Evolutionary conservation across 1,140 invertebrate genomes (phyloP), one percentile per base, ranked within the genome.

Genomic region (Venturia canescens): DNA sequence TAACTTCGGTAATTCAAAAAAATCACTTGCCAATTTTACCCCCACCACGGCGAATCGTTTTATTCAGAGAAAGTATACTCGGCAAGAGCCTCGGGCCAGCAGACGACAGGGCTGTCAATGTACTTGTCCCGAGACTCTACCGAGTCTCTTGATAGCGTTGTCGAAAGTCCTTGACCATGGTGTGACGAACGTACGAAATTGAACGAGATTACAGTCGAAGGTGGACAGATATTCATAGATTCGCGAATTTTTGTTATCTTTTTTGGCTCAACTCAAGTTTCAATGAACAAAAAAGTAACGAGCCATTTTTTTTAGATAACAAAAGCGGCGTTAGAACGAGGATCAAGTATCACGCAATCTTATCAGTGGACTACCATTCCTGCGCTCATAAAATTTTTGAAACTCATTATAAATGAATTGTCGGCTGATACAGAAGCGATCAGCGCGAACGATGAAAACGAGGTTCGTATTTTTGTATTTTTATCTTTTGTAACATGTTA

Each of bases 141-240:
- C n/a, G n/a, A n/a, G n/a, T n/a, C n/a, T n/a, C n/a, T n/a, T n/a
- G 11, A 90, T 94, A 69, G 93, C 93, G 0, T 85, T 94, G 0
- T 93, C 93, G 80, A 94, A 94, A 83, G 89, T 94, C 7, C 87
- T 94, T 3, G 93, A 94, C 79, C 92, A 93, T 80, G 93, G 93
- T 2, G 91, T 94, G 18, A 93, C 93, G 31, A 91, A 93, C 15
- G 91, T 81, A 90, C 87, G 29, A 91, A 93, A 29, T 80, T 94
- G 3, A 93, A 93, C 31, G 88, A 92, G 69, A 93, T 94, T 9
- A 92, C 88, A 0, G 90, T 93, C 13, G 92, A 92, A 81, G 93
- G 93, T 29, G 88, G 92, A 76, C 70, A 88, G 79, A 84, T 92
- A 69, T 87, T 85, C 74, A 76, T 86, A 86, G 90, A 90, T 92